Evolutionary conservation across 2,797 vertebrate genomes (phyloP), one percentile per base, ranked within the genome.

Genomic region (Oryzias sinensis): DNA sequence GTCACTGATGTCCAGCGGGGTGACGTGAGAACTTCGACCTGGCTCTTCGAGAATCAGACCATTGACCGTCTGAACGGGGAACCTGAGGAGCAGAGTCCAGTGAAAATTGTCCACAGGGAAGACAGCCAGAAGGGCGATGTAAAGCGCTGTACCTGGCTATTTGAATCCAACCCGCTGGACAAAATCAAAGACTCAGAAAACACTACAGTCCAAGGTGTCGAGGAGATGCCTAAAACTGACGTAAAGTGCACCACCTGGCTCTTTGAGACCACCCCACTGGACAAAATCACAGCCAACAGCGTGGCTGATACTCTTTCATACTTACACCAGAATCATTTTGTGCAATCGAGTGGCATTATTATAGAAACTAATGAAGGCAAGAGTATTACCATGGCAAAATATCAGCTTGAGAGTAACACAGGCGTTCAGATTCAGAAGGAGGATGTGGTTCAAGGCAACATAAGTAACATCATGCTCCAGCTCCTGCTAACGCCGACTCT

Each of bases 231-330:
- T 45, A 86, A 46, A 0, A 87, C 92, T 33, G 91, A 94, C 18
- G 94, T 95, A 43, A 95, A 93, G 83, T 94, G 93, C 74, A 95
- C 95, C 4, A 96, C 95, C 0, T 96, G 95, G 94, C 86, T 96
- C 43, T 96, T 96, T n/a, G 95, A 96, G 77, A 95, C 93, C 43
- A 95, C 92, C 0, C 93, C 94, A 16, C 74, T 95, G 56, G 94
- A 95, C 74, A 90, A 93, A 76, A 84, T 84, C 58, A 89, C 74
- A 54, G 90, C 88, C 72, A 90, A 83, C 14, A 93, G 83, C 24
- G 72, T 92, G 1, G 81, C 85, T 53, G 92, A 92, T 53, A 94
- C 91, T 6, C 85, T 98, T 50, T 62, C 77, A 43, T 82, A 72
- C 0, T 90, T 98, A n/a, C 74, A 87, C 0, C 27, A 91, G 71